phyloP scores from a whole-genome alignment of 2,113 vertebrate genomes.

The Perca schrenkii region DNA sequence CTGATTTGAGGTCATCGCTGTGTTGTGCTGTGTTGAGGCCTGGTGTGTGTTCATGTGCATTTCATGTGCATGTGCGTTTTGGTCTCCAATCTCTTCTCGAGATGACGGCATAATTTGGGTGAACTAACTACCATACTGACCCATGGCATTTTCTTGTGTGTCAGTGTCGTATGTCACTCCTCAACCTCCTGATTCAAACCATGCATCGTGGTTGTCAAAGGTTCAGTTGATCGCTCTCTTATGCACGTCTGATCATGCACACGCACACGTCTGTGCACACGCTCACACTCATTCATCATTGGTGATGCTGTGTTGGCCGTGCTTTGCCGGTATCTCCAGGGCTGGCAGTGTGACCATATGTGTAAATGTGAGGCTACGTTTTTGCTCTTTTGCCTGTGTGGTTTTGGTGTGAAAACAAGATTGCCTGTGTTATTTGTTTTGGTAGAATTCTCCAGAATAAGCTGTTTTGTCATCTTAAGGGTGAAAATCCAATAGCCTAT shows the following conservation, averaged over 20 bases:
- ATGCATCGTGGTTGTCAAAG: constrained; percentile 51
- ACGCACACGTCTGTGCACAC: constrained; percentile 47
- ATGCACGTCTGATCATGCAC: constrained; percentile 65
- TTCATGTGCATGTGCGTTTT: constrained; percentile 68
- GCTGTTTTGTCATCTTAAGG: constrained; percentile 53
- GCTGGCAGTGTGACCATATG: constrained; percentile 55
- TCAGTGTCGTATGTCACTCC: constrained; percentile 48
- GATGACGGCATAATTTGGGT: constrained; percentile 25
- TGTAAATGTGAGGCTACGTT: constrained; percentile 57
- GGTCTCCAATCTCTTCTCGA: constrained; percentile 35
- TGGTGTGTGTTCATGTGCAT: constrained; percentile 69
- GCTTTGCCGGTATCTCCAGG: constrained; percentile 46
- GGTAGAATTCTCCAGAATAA: constrained; percentile 54
- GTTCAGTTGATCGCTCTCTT: constrained; percentile 46
- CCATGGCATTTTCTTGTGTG: constrained; percentile 59
- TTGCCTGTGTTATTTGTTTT: constrained; percentile 62
- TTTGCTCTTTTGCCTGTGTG: constrained; percentile 53
- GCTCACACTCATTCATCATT: constrained; percentile 57
- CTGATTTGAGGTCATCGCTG: constrained; percentile 79
- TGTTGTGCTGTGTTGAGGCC: constrained; percentile 69
- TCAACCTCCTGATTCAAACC: constrained; percentile 34
- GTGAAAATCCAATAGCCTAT: constrained; percentile 60
- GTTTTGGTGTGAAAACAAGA: constrained; percentile 66
- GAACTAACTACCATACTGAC: constrained; percentile 39
- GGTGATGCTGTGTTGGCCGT: constrained; percentile 57